These are phyloP conservation scores for Drosophila cognata DNA, from an alignment of 2,888 invertebrate genomes.

Conservation along the genomic window DNA sequence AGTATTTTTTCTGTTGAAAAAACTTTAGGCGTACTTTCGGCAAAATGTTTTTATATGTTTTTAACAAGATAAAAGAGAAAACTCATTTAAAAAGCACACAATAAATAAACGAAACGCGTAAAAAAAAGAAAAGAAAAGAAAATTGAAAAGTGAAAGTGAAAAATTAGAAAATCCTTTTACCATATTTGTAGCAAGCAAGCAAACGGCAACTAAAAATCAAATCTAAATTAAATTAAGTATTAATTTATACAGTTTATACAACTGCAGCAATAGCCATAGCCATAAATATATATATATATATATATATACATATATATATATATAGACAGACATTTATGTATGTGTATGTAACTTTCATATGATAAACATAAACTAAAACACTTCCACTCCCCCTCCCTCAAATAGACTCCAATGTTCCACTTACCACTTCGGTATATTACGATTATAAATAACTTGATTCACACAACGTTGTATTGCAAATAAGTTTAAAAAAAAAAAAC, in stretches of 20 bases:
- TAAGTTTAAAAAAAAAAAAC: slow-evolving; percentile 13
- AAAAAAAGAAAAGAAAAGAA: slow-evolving; percentile 40
- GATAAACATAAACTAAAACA: slow-evolving; percentile 29
- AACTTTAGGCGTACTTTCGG: slow-evolving; percentile 80
- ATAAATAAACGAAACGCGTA: slow-evolving; percentile 46
- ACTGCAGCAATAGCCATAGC: slow-evolving; percentile 63
- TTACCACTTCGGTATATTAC: slow-evolving; percentile 52
- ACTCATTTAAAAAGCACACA: slow-evolving; percentile 68
- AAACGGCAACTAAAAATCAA: slow-evolving; percentile 49
- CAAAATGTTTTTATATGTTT: slow-evolving; percentile 67
- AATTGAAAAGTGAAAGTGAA: slow-evolving; percentile 12
- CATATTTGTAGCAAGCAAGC: slow-evolving; percentile 29
- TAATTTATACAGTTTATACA: slow-evolving; percentile 56
- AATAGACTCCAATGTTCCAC: slow-evolving; percentile 75
- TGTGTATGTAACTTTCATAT: slow-evolving; percentile 56
- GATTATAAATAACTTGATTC: slow-evolving; percentile 20
- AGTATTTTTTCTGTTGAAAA: slow-evolving; percentile 52
- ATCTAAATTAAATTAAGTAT: slow-evolving; percentile 43
- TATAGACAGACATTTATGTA: slow-evolving; percentile 42
- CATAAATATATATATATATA: background rate
- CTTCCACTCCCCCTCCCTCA: slow-evolving; percentile 30
- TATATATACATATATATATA: slow-evolving; percentile 9
- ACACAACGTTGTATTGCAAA: slow-evolving; percentile 25
- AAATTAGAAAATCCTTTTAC: slow-evolving; percentile 54
- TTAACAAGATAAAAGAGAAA: slow-evolving; percentile 3